These are phyloP conservation scores for Montipora efflorescens DNA, from an alignment of 64 coral and sea anemone genomes.

Conservation along the genomic window DNA sequence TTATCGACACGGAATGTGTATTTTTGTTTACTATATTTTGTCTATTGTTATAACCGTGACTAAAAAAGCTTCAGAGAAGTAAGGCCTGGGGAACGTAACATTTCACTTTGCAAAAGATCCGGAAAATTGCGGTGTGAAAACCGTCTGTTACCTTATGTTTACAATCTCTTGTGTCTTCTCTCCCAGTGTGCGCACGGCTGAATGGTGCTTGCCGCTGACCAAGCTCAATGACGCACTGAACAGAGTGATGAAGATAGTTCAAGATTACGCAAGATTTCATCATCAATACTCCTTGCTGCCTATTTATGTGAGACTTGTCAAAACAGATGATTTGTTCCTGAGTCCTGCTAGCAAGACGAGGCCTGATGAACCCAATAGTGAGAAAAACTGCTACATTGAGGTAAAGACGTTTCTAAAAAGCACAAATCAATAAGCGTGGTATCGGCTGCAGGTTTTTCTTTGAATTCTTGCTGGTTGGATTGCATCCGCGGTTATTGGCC, in stretches of 20 bases:
- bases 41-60: too few species aligned
- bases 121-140: too few species aligned
- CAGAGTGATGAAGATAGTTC: slow-evolving; percentile 43
- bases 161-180: neutral
- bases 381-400: slow-evolving; percentile 71
- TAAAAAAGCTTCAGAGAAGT: too few species aligned
- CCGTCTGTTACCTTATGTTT: too few species aligned
- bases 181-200: slow-evolving; percentile 51
- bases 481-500: too few species aligned
- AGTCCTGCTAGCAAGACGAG: slow-evolving; percentile 54
- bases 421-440: neutral
- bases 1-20: too few species aligned
- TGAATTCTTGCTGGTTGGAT: too few species aligned
- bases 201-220: slow-evolving; percentile 52
- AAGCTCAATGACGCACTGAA: slow-evolving; percentile 26
- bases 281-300: slow-evolving; percentile 53
- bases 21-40: too few species aligned
- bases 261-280: slow-evolving; percentile 27
- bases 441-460: too few species aligned
- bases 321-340: slow-evolving; percentile 47
- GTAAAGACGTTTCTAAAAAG: neutral
- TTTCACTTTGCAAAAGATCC: too few species aligned
- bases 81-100: too few species aligned
- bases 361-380: slow-evolving; percentile 9
- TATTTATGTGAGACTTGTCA: slow-evolving; percentile 63